Evolutionary conservation across 2,888 invertebrate species (phyloP), one percentile per base, ranked within the genome.

Genomic region (Trissolcus japonicus): DNA sequence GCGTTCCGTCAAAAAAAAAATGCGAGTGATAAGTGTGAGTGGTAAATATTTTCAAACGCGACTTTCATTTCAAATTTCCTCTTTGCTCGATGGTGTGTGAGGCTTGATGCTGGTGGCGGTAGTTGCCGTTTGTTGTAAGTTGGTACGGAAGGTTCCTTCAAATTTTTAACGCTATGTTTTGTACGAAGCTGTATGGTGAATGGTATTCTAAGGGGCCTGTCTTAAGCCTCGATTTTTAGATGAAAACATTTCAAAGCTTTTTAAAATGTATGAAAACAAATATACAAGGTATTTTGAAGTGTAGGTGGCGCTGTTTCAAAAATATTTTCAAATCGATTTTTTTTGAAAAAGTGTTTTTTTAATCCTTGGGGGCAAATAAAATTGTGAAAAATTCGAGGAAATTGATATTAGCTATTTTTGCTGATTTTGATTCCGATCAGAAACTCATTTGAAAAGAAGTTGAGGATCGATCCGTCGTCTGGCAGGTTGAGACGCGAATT

Each of bases 401-500:
- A 46, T 11, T 0, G 7, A n/a, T n/a, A n/a, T 35, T 35, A 35
- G 9, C 11, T 35, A 35, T 35, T 35, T 35, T 35, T 6, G 1
- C 6, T n/a, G n/a, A 35, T 35, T 9, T 7, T 35, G 2, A 35
- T 35, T 35, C 35, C 35, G 35, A 25, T 17, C 13, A 21, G 43
- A 43, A 63, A 60, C 68, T 67, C 69, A 67, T 80, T 78, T 76
- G 71, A 55, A 66, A 48, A 50, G 46, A 48, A 67, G 56, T 62
- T 55, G 51, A 51, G 60, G 65, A 79, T 78, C 72, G 68, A 76
- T 78, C 55, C 50, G 43, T 50, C 60, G 68, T 62, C 72, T 73
- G 55, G 41, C 53, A 63, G 68, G 59, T 74, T 54, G 71, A 67
- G 74, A 65, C 71, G 63, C 59, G 62, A 77, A 72, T 72, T 78